These are phyloP conservation scores for Zeuzera pyrina DNA, from an alignment of 2,888 invertebrate genomes.

Conservation along the genomic window DNA sequence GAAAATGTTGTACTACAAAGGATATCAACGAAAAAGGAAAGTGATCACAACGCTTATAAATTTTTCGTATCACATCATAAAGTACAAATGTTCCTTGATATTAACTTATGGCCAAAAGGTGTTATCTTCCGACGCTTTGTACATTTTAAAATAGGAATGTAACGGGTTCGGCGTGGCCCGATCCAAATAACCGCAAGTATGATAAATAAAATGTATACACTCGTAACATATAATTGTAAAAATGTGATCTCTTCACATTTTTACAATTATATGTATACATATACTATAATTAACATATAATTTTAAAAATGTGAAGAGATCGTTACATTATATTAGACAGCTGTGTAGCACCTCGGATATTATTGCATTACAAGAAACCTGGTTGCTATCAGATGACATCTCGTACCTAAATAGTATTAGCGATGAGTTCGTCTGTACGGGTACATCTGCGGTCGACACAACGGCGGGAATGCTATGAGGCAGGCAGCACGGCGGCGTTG, in stretches of 20 bases:
- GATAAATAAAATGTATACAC: background rate
- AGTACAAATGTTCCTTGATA: conserved; percentile 14
- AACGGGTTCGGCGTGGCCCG: background rate
- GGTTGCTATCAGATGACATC: conserved; percentile 2
- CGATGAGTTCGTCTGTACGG: background rate
- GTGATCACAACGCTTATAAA: conserved; percentile 16
- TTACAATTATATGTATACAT: no score
- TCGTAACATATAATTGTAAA: no score
- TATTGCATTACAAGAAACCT: conserved; percentile 4
- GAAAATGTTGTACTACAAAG: no score
- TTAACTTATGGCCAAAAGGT: conserved; percentile 17
- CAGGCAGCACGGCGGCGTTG: conserved; percentile 3
- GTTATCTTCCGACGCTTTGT: conserved; percentile 20
- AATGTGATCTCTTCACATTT: no score
- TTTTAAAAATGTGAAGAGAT: no score
- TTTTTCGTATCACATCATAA: conserved; percentile 16
- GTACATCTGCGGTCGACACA: no score
- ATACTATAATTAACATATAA: no score
- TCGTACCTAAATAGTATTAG: conserved; percentile 2
- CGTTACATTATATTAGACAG: conserved; percentile 1
- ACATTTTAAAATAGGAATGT: no score
- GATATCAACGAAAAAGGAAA: no score
- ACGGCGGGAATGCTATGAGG: conserved; percentile 1
- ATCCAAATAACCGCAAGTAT: background rate
- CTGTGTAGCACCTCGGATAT: no score